Conservation (phyloP, 2,113 vertebrate genomes). For the Lepus timidus region DNA sequence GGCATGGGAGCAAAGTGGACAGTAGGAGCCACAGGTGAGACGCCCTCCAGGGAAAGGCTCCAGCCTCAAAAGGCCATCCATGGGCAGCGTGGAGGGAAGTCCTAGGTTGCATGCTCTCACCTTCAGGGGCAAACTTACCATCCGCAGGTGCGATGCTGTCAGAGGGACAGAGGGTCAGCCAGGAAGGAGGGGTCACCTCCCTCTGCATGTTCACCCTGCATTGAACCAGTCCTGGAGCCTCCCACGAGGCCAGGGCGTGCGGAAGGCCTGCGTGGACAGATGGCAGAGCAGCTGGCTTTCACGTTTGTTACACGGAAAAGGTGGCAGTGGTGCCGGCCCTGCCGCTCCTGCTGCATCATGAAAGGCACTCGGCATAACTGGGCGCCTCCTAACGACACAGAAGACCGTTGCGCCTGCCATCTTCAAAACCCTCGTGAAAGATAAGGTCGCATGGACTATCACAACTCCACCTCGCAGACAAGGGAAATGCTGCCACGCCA, state of each 20-base stretch:
- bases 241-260: neutral
- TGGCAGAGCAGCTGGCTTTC: neutral
- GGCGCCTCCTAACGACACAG: constrained; percentile 56
- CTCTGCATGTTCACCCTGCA: neutral
- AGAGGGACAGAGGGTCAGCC: neutral
- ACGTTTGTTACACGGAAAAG: constrained; percentile 6
- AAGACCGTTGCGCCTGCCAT: constrained; percentile 70
- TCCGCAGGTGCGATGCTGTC: neutral
- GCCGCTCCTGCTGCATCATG: constrained; percentile 55
- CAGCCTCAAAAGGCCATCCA: neutral
- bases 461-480: constrained; percentile 70
- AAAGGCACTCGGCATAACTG: constrained; percentile 44
- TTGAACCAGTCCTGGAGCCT: neutral
- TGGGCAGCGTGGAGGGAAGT: neutral
- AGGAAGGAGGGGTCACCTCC: neutral
- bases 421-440: constrained; percentile 63
- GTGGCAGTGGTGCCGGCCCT: constrained; percentile 28
- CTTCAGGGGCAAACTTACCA: neutral
- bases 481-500: neutral
- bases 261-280: neutral
- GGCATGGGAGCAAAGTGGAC: neutral
- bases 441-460: constrained; percentile 66
- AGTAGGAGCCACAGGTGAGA: neutral
- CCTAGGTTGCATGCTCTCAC: neutral
- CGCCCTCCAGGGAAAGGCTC: neutral